Base-by-base conservation (phyloP, 2,888 invertebrate species). In the Athalia cordata region DNA sequence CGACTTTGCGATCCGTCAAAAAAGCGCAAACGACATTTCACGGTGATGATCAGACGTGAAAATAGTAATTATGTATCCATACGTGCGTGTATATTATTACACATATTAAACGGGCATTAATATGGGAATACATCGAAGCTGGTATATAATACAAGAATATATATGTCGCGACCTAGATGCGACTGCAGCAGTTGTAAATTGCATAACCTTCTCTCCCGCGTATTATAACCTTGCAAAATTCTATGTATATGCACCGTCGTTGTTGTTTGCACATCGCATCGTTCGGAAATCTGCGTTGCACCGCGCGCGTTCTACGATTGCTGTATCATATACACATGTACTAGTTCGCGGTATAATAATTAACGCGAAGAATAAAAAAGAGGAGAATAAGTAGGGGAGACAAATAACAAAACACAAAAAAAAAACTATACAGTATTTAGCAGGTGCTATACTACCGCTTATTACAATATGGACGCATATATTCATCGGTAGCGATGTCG, bases 121-220 rank as follows among this genome's bases (percentile, higher is more conserved):
- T n/a, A 66, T 49, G 49, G 49, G 50, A 8, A 15, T 15, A 50
- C 3, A 15, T 4, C 4, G 29, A 49, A 13, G n/a, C n/a, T n/a
- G n/a, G 47, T 66, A 4, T 50, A n/a, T 50, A 29, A 49, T 47
- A 50, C 43, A 11, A 8, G 45, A 15, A 29, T 11, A 70, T 57
- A 62, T 13, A 57, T 70, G n/a, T 55, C 70, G 57, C 43, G 70
- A 70, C 70, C 70, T 55, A 70, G 70, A 70, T 70, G 55, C 55
- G 29, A 70, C 52, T 29, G 29, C 29, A 29, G 29, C 29, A 70
- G 70, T 70, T 70, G 57, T 29, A n/a, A 29, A 55, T 70, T 70
- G 70, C 70, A 70, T 70, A 70, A 70, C 70, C n/a, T 70, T 70
- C 70, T 70, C 70, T 50, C 55, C 55, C 57, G 50, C 45, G 50